Evolutionary conservation across 2,797 vertebrate species (phyloP).

Genomic region (Rhinella marina): DNA sequence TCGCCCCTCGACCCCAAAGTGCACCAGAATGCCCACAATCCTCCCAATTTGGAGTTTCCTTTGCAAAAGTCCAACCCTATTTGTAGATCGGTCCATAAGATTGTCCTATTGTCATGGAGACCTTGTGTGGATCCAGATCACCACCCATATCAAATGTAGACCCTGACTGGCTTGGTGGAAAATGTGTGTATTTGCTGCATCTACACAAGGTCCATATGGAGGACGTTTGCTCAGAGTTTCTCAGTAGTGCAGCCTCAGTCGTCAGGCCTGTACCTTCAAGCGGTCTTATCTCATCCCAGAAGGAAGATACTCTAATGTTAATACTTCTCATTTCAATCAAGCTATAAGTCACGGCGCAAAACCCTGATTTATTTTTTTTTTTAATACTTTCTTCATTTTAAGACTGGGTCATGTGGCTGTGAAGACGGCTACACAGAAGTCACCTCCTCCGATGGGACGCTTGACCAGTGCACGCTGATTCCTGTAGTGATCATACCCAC

Average conservation of each 20-base stretch:
- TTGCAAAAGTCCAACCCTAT: no score
- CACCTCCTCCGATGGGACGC: conserved; percentile 83
- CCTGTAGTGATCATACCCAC: conserved; percentile 92
- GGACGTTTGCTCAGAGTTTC: neutral
- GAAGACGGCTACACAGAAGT: conserved; percentile 96
- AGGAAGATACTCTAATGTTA: no score
- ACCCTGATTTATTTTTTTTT: neutral
- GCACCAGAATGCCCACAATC: no score
- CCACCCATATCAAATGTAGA: neutral
- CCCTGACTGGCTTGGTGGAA: neutral
- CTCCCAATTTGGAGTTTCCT: no score
- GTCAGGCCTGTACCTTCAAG: neutral
- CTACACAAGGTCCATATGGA: neutral
- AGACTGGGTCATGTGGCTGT: conserved; percentile 87
- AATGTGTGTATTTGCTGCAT: neutral
- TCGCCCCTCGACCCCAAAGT: no score
- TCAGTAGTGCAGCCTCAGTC: neutral
- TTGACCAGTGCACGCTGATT: conserved; percentile 93
- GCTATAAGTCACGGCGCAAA: no score
- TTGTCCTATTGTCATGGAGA: neutral
- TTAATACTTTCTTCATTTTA: conserved; percentile 59
- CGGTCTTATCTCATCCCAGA: no score
- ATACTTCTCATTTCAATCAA: no score
- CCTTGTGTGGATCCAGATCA: neutral
- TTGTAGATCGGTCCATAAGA: no score